Evolutionary conservation across 2,888 invertebrate species (phyloP).

Genomic region (Rhamnusium bicolor): DNA sequence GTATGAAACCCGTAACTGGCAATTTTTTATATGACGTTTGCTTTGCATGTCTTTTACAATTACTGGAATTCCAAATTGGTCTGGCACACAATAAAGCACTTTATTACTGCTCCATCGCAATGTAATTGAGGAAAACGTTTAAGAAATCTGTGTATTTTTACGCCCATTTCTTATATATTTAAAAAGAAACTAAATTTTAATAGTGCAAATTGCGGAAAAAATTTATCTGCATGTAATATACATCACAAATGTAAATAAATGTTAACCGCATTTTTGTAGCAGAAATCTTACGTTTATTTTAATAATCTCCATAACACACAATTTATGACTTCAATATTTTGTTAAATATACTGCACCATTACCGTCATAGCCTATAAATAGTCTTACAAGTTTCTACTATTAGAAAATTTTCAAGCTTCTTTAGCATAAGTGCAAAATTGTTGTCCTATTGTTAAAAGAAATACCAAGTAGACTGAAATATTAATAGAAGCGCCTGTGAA

Average conservation of each 20-base stretch:
- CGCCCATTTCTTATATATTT: constrained; percentile 1
- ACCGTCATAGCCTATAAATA: constrained; percentile 8
- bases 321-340: constrained; percentile 7
- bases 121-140: too few relatives aligned
- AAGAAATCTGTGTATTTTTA: too few relatives aligned
- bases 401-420: not conserved
- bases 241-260: not conserved
- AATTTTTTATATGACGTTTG: too few relatives aligned
- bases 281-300: constrained; percentile 15
- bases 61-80: too few relatives aligned
- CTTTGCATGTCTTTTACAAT: too few relatives aligned
- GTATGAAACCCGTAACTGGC: too few relatives aligned
- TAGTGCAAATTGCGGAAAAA: not conserved
- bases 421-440: not conserved
- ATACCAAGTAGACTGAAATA: not conserved
- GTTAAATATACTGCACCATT: not conserved
- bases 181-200: constrained; percentile 4
- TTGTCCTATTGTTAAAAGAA: not conserved
- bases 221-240: not conserved
- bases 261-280: not conserved
- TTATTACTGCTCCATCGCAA: too few relatives aligned
- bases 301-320: not conserved
- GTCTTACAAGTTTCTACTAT: not conserved
- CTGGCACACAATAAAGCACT: too few relatives aligned
- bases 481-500: constrained; percentile 1